Base-by-base conservation (phyloP, 2,797 vertebrate species). In the Carduelis carduelis region DNA sequence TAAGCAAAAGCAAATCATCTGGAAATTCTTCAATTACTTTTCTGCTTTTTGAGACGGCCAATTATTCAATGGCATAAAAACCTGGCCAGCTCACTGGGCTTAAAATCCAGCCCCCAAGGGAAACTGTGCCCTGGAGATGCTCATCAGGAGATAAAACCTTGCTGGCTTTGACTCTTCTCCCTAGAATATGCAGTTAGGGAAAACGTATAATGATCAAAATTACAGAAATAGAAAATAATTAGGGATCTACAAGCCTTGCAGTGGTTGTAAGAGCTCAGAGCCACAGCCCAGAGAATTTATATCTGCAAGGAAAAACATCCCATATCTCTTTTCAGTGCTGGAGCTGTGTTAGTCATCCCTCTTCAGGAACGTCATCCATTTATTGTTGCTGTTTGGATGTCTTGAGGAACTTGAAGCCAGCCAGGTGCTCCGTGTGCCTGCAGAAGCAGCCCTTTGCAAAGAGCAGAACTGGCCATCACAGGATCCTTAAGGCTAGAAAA, bases 1-100 rank as follows among this genome's bases (percentile, higher is more conserved):
- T 49, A 55, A 95, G 68, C 76, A 81, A 89, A 92, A 66, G 60
- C 70, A 87, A 91, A 95, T 93, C 11, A 47, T 74, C 70, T 82
- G 66, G 84, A 92, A 93, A 83, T 94, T 75, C 46, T 93, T 93
- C 61, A 94, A 68, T 90, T 85, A 27, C 57, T 85, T 93, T 72
- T 83, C 26, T 83, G 32, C 61, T 75, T 87, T 89, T 77, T 61
- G 70, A 85, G 84, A 81, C 1, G 0, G 69, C 39, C 65, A 41
- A 12, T 87, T 92, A 83, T 87, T 39, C 83, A 89, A 89, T 52
- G 89, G 34, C 14, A 34, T 41, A 44, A 85, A 70, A 69, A 80
- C 12, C 41, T 63, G 81, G 22, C 57, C 7, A 4, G 46, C 41
- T 88, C 2, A 0, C 55, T 52, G 46, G 56, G n/a, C 41, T 87